Conservation (phyloP, 2,797 vertebrate species). For the Platalea minor region DNA sequence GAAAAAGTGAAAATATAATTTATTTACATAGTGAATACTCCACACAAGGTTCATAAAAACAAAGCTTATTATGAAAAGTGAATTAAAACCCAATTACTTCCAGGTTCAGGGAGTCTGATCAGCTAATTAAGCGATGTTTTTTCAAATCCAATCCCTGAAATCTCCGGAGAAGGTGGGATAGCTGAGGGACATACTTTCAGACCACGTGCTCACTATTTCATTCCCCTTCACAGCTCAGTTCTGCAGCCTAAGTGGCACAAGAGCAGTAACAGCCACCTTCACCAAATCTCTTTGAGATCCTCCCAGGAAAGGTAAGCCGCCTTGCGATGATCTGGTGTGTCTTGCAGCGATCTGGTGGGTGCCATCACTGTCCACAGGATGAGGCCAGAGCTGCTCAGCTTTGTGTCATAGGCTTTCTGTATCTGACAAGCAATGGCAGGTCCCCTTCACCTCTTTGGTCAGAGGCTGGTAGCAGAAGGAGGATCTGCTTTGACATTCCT, state of each 20-base stretch:
- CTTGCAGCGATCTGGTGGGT: neutral
- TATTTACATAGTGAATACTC: constrained; percentile 31
- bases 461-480: neutral
- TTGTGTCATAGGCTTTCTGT: neutral
- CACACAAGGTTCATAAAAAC: constrained; percentile 41
- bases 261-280: neutral
- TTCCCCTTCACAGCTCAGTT: neutral
- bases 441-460: neutral
- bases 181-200: neutral
- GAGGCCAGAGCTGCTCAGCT: neutral
- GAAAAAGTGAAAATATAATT: constrained; percentile 26
- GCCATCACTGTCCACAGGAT: neutral
- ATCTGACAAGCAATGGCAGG: neutral
- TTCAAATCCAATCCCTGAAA: neutral
- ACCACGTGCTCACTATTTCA: neutral
- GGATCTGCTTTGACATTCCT: neutral
- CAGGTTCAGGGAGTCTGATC: neutral
- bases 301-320: neutral
- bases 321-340: neutral
- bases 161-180: neutral
- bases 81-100: constrained; percentile 41
- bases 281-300: neutral
- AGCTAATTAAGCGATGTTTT: constrained; percentile 26
- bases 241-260: neutral
- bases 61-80: constrained; percentile 22